Evolutionary conservation across 2,888 invertebrate genomes (phyloP).

Genomic region (Synergus japonicus): DNA sequence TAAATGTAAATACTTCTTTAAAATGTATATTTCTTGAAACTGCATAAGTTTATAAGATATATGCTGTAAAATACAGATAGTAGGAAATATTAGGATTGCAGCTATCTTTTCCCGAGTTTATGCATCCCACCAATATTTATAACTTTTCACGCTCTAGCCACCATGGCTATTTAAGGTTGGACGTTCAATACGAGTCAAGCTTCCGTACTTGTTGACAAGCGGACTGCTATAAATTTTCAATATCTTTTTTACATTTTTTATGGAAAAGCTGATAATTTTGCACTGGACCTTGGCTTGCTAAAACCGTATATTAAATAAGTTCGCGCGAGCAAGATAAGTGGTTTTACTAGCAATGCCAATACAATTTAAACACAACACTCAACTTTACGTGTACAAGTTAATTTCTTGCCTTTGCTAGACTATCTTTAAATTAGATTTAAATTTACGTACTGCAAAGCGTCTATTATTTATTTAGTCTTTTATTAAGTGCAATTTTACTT

Average conservation of each 20-base stretch:
- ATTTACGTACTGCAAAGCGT: neutral
- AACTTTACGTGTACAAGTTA: neutral
- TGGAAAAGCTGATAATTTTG: slow-evolving; percentile 33
- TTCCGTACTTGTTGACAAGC: slow-evolving; percentile 40
- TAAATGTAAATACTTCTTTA: neutral
- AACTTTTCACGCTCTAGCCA: slow-evolving; percentile 42
- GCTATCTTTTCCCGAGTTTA: slow-evolving; percentile 12
- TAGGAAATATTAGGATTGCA: neutral
- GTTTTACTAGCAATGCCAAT: neutral
- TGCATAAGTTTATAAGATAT: neutral
- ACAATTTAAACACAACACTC: neutral
- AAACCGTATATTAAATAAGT: slow-evolving; percentile 14
- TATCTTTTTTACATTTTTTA: slow-evolving; percentile 27
- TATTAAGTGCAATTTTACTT: neutral
- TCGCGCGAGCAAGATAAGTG: slow-evolving; percentile 9
- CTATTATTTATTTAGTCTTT: neutral
- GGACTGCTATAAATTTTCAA: slow-evolving; percentile 34
- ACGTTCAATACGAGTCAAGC: slow-evolving; percentile 26
- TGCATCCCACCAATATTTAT: slow-evolving; percentile 23
- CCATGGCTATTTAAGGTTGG: slow-evolving; percentile 43
- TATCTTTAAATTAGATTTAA: neutral
- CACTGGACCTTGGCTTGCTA: neutral
- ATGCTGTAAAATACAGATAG: neutral
- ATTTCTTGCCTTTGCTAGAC: neutral
- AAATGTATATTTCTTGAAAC: neutral